Conservation (phyloP, 2,113 vertebrate genomes). For the Cyanocitta stelleri region DNA sequence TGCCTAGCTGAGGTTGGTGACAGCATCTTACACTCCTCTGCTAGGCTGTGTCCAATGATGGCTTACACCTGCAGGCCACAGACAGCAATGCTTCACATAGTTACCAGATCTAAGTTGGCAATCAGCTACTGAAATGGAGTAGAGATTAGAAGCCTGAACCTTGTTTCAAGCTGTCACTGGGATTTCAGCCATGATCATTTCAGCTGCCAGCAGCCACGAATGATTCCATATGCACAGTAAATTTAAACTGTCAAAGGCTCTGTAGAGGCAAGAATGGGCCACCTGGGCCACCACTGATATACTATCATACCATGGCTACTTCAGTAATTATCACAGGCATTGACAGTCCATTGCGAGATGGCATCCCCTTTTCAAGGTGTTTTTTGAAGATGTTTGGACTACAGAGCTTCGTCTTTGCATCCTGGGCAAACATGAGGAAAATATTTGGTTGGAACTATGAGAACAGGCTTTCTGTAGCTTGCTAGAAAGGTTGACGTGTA, state of each 20-base stretch:
- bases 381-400: not conserved
- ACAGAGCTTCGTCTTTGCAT: not conserved
- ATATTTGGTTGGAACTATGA: not conserved
- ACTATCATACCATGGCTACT: not conserved
- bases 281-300: not conserved
- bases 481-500: not conserved
- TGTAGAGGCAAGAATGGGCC: not conserved
- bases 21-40: not conserved
- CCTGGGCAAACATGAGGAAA: not conserved
- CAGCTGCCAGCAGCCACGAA: not conserved
- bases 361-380: not conserved
- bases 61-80: not conserved
- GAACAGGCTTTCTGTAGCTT: not conserved
- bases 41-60: not conserved
- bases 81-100: not conserved
- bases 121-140: not conserved
- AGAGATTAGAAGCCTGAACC: not conserved
- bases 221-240: not conserved
- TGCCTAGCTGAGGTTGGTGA: not conserved
- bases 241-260: not conserved
- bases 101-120: not conserved
- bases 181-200: slow-evolving; percentile 4
- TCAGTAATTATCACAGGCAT: not conserved
- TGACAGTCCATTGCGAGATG: not conserved
- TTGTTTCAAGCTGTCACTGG: slow-evolving; percentile 20